Conservation (phyloP, 2,113 vertebrate species). For the Rhea americana region DNA sequence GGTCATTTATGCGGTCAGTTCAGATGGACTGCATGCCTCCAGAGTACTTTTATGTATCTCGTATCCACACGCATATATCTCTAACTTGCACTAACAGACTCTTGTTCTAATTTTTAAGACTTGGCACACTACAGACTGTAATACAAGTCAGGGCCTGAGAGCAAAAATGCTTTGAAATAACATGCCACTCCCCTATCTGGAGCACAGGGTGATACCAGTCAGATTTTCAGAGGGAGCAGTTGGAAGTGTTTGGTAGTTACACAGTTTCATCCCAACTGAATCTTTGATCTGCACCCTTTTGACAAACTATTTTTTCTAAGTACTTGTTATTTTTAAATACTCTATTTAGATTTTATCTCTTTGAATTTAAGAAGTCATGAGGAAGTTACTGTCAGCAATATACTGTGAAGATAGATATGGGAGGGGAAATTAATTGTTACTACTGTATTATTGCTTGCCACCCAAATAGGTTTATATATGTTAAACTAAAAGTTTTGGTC, state of each 20-base stretch:
- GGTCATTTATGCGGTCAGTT: neutral
- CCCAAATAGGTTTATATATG: neutral
- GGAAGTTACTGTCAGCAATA: neutral
- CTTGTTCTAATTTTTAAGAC: neutral
- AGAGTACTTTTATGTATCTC: neutral
- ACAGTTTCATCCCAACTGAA: neutral
- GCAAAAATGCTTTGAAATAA: neutral
- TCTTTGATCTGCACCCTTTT: neutral
- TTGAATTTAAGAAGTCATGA: neutral
- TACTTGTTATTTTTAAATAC: neutral
- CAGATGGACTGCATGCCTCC: neutral
- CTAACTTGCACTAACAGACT: neutral
- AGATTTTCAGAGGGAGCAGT: neutral
- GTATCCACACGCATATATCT: fast-evolving
- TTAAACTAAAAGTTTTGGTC: neutral
- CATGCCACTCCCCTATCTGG: neutral
- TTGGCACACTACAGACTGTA: neutral
- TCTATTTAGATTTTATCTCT: neutral
- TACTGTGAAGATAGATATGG: neutral
- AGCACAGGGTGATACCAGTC: neutral
- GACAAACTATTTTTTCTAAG: neutral
- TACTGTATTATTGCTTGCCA: neutral
- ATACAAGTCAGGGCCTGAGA: neutral
- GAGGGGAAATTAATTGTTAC: neutral
- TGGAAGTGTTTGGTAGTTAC: neutral